A percentile compares a stretch with the other conserved stretches of the same genome.
phyloP scores from a whole-genome alignment of 2,113 vertebrate species.

The Steatornis caripensis region DNA sequence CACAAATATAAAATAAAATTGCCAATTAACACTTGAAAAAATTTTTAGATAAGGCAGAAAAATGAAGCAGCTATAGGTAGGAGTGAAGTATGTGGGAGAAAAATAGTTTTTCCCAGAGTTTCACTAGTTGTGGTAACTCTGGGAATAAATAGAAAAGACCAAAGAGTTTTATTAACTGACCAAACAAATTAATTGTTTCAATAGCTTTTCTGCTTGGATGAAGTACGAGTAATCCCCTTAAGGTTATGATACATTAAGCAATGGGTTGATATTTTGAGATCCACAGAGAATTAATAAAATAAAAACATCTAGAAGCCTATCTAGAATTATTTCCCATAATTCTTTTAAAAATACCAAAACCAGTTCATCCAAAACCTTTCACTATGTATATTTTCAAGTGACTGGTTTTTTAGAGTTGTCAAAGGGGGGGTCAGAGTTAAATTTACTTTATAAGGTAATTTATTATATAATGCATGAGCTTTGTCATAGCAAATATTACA shows the following conservation, averaged over 20 bases:
- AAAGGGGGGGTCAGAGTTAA: not conserved
- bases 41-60: not conserved
- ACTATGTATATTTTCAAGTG: not conserved
- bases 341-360: not conserved
- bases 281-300: not conserved
- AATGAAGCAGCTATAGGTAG: not conserved
- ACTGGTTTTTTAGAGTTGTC: accelerated
- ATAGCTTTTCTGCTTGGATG: not conserved
- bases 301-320: not conserved
- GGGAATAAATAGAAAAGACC: not conserved
- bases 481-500: not conserved
- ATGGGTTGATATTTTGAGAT: not conserved
- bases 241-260: not conserved
- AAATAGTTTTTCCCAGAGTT: not conserved
- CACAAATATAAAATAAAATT: not conserved
- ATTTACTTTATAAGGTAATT: not conserved
- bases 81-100: not conserved
- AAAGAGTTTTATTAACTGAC: not conserved
- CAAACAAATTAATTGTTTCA: not conserved
- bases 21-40: not conserved
- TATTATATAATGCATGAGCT: not conserved
- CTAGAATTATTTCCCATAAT: not conserved
- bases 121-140: not conserved
- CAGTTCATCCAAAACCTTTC: not conserved
- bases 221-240: not conserved